Conservation (phyloP, 2,888 invertebrate species). For the Rugalucina vietnamica region DNA sequence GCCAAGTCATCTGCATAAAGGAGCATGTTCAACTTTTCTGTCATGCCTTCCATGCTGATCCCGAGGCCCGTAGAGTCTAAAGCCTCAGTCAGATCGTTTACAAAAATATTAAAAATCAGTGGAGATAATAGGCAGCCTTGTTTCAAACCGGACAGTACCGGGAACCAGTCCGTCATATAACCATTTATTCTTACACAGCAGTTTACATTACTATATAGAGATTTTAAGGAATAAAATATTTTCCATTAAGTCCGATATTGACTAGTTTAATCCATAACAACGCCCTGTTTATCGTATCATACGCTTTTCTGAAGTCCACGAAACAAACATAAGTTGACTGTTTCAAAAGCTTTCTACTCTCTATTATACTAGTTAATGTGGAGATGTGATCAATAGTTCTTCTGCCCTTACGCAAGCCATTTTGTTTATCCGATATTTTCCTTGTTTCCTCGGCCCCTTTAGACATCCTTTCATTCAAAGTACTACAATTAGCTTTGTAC, state of each 20-base stretch:
- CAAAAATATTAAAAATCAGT: not conserved
- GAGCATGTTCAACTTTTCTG: not conserved
- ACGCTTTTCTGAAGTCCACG: not conserved
- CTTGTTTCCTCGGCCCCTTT: conserved; percentile 10
- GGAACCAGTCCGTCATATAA: conserved; percentile 10
- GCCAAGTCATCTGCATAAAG: not conserved
- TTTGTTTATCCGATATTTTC: conserved; percentile 20
- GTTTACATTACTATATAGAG: conserved; percentile 2
- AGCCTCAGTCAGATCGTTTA: not conserved
- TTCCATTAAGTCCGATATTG: not conserved
- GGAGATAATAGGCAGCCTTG: not conserved
- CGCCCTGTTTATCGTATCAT: not conserved
- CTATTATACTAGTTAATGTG: conserved; percentile 5
- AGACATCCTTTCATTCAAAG: conserved; percentile 7
- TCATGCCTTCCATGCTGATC: not conserved
- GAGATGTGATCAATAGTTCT: conserved; percentile 31
- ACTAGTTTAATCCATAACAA: not conserved
- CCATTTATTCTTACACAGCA: conserved; percentile 25
- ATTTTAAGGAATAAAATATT: not conserved
- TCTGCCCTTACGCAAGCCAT: conserved; percentile 29
- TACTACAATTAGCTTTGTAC: conserved; percentile 27
- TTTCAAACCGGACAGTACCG: not conserved
- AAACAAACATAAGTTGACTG: not conserved
- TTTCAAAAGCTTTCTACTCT: not conserved
- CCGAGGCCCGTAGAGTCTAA: not conserved